Evolutionary conservation across 2,888 invertebrate genomes (phyloP), one percentile per base, ranked within the genome.

Genomic region (Erebia ligea): DNA sequence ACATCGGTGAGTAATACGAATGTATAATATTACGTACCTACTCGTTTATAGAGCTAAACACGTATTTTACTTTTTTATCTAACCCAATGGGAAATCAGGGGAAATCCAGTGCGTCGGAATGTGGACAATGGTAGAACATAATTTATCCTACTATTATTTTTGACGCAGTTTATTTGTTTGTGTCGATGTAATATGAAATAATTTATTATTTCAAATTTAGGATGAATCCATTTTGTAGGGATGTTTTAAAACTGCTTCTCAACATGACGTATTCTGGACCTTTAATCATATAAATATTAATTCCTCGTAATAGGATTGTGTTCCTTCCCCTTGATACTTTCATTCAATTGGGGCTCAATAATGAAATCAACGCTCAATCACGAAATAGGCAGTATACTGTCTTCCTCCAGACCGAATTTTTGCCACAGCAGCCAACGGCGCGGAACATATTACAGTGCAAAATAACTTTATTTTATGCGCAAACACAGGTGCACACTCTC

Each of bases 21-120:
- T 19, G 10, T 54, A 19, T 25, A 19, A 15, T 5, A 15, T 15
- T n/a, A 50, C 34, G 5, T 34, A 34, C 34, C 6, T 34, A 34
- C 34, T 34, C 6, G 34, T 34, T 5, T 34, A 13, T 42, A 42
- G 17, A 42, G 42, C 59, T 48, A 48, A 62, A 61, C 19, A 61
- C 11, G n/a, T 48, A 48, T 57, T 40, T 62, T 48, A 15, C 61
- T 13, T 42, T 61, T 61, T 19, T 61, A 13, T 61, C 42, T 61
- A 45, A 45, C 17, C 17, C 45, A 61, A 42, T 61, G 61, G 45
- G 19, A 61, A 61, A 19, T 61, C 61, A 45, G 45, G 61, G 59
- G 19, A 61, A 61, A 61, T 42, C 61, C 61, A 61, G 8, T 61
- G 61, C 45, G 42, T 45, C 17, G 61, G 34, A 34, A 34, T 34